These are phyloP conservation scores for Toxonevra muliebris DNA, from an alignment of 2,888 invertebrate species.

Conservation along the genomic window DNA sequence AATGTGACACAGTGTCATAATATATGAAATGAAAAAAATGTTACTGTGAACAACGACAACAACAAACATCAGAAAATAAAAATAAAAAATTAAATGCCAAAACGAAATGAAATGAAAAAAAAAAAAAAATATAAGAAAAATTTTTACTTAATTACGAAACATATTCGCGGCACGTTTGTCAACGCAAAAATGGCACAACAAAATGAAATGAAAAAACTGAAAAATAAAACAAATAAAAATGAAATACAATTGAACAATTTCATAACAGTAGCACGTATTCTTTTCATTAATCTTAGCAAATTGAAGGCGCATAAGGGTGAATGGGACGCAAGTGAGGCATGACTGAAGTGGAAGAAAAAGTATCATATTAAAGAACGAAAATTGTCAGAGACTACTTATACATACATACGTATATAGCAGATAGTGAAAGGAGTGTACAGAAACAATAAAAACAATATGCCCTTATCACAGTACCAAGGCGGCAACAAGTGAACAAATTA, in stretches of 20 bases:
- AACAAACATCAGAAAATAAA: no score
- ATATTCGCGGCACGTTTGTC: constrained; percentile 24
- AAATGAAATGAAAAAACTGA: constrained; percentile 17
- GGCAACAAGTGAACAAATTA: no score
- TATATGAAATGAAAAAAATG: neutral
- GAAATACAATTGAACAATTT: neutral
- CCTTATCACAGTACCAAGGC: no score
- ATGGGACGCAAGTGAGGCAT: neutral
- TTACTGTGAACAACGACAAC: neutral
- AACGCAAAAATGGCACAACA: neutral
- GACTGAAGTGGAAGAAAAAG: neutral
- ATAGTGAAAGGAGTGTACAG: no score
- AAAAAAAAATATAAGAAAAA: neutral
- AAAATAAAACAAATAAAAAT: constrained; percentile 7
- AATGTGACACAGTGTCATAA: neutral
- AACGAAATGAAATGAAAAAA: neutral
- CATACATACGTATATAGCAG: no score
- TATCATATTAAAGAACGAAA: neutral
- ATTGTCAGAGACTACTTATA: neutral
- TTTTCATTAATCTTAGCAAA: constrained; percentile 24
- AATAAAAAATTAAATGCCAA: no score
- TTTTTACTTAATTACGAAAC: constrained; percentile 25
- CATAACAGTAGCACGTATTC: constrained; percentile 16
- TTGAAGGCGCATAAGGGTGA: neutral
- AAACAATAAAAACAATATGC: no score